phyloP scores from a whole-genome alignment of 2,888 invertebrate species.

The Drosophila peninsularis region DNA sequence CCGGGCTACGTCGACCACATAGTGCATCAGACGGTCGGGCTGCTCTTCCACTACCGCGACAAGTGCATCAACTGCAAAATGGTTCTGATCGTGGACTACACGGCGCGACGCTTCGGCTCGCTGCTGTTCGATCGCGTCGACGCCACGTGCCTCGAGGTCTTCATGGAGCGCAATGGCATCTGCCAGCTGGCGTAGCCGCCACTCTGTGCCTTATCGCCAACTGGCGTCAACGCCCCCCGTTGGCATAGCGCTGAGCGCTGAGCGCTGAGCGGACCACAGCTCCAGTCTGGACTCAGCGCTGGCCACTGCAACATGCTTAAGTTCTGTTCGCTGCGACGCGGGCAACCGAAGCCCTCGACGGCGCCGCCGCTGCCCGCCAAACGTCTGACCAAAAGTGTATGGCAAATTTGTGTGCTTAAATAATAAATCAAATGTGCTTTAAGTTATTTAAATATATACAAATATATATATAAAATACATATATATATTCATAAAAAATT shows the following conservation, averaged over 20 bases:
- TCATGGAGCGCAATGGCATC: constrained; percentile 72
- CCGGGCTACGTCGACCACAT: constrained; percentile 77
- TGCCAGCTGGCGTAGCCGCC: constrained; percentile 69
- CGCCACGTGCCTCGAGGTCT: constrained; percentile 77
- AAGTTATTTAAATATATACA: constrained; percentile 37
- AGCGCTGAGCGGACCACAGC: neutral
- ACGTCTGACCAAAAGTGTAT: constrained; percentile 74
- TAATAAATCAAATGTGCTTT: constrained; percentile 61
- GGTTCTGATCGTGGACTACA: constrained; percentile 78
- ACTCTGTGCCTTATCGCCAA: constrained; percentile 43
- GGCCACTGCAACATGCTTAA: constrained; percentile 78
- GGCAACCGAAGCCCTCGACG: constrained; percentile 22
- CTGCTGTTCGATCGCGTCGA: constrained; percentile 83
- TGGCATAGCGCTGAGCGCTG: constrained; percentile 18
- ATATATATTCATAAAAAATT: neutral
- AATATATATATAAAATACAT: neutral
- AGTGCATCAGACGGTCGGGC: constrained; percentile 79
- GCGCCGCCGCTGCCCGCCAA: constrained; percentile 45
- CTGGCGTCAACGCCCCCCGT: constrained; percentile 68
- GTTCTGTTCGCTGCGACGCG: constrained; percentile 78
- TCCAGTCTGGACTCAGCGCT: constrained; percentile 31
- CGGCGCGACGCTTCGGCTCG: constrained; percentile 83
- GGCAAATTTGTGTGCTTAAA: constrained; percentile 45
- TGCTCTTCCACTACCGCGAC: constrained; percentile 83
- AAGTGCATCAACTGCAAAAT: constrained; percentile 81